Evolutionary conservation across 2,797 vertebrate species (phyloP), one percentile per base, ranked within the genome.

Genomic region (Parauchenoglanis ngamensis): DNA sequence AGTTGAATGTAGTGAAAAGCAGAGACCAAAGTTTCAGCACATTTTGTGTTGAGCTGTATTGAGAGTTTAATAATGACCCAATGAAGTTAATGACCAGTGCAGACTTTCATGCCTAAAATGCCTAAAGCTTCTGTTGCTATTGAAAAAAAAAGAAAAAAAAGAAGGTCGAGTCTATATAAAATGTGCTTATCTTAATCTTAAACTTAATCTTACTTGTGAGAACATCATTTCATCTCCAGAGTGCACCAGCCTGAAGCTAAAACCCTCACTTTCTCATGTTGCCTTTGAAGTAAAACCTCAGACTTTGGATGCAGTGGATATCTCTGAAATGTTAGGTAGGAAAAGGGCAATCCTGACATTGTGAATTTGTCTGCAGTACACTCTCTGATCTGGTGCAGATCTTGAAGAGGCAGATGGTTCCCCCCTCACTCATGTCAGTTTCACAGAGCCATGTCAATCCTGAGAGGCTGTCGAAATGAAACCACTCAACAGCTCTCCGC

Each of bases 371-470:
- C 79, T 85, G 3, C 40, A 46, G 65, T 65, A 77, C 23, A n/a
- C 4, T 56, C 63, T 78, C 67, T 54, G 63, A 68, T 83, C 81
- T 68, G 31, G 59, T 65, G 13, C 44, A 65, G 49, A 65, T 49
- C 44, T 73, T 46, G 65, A 46, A 79, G 65, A 75, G 77, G 76
- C 85, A 89, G 88, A 89, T 76, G 88, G 85, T 77, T 72, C 80
- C 76, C 68, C 87, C 79, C 87, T 86, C 84, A 78, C 80, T 78
- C 79, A 35, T 88, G 75, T 85, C 87, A 86, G 84, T 85, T 86
- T 88, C 85, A 83, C 79, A 83, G 63, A 83, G 63, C 72, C 56
- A 11, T 83, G 85, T 83, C 84, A 81, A 67, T 68, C 87, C 84
- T 86, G 59, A 78, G 79, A 88, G 70, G 78, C 84, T 82, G 84